phyloP scores from a whole-genome alignment of 2,797 vertebrate genomes.

The Notoglanidium macrostoma region DNA sequence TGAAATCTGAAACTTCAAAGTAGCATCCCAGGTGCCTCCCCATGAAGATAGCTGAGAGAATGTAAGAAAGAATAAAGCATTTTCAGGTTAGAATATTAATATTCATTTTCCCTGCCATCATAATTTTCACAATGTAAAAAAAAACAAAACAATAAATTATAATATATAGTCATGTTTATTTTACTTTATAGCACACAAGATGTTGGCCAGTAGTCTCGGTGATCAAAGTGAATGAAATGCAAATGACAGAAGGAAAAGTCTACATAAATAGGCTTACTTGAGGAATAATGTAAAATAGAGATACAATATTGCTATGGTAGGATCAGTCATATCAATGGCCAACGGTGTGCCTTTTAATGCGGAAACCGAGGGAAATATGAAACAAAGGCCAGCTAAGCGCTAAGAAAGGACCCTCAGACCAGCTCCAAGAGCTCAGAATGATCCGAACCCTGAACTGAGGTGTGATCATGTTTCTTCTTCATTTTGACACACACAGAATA shows the following conservation, averaged over 20 bases:
- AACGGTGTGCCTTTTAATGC: neutral
- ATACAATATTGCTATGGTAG: neutral
- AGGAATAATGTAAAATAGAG: neutral
- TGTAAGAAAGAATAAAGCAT: neutral
- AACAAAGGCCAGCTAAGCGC: neutral
- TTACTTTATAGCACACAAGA: neutral
- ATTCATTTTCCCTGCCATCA: neutral
- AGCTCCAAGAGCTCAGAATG: neutral
- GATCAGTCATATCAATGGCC: neutral
- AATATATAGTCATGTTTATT: neutral
- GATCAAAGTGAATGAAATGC: neutral
- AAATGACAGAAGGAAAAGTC: neutral
- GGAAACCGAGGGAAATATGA: neutral
- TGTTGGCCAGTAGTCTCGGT: neutral
- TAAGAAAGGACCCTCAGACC: neutral
- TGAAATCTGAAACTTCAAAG: neutral
- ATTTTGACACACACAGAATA: conserved; percentile 1
- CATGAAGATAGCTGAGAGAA: neutral
- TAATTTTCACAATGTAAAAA: neutral
- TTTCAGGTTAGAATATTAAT: neutral
- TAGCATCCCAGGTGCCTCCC: neutral
- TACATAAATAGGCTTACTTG: neutral
- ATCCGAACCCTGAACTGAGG: neutral
- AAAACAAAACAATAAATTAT: neutral
- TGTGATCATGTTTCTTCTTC: neutral